A percentile compares a stretch with the other conserved stretches of the same genome.
These are phyloP conservation scores for Pachycephala philippinensis DNA, from an alignment of 2,113 vertebrate species.

Conservation along the genomic window DNA sequence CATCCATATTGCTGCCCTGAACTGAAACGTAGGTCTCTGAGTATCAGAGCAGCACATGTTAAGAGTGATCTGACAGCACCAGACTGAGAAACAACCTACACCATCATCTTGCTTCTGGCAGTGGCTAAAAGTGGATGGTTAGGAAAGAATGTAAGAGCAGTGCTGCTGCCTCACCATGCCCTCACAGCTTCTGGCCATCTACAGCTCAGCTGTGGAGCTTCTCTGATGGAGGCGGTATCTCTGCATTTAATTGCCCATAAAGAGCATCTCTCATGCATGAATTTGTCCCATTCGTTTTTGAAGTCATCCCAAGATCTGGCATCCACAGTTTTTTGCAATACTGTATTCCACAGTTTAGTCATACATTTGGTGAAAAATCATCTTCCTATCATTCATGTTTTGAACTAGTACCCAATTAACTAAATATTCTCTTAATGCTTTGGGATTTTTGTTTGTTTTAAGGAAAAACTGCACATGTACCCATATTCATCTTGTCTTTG, in stretches of 20 bases:
- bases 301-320: background rate
- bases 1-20: background rate
- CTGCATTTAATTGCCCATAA: background rate
- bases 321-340: background rate
- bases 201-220: background rate
- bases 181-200: background rate
- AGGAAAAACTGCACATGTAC: background rate
- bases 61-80: background rate
- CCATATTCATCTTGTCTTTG: background rate
- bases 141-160: background rate
- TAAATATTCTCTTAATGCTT: background rate
- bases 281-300: background rate
- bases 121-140: background rate
- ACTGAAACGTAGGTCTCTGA: background rate
- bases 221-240: background rate
- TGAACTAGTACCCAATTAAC: background rate
- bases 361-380: background rate
- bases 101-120: background rate
- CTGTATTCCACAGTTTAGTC: background rate
- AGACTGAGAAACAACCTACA: background rate
- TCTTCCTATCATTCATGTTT: background rate
- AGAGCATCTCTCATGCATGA: background rate
- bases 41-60: background rate
- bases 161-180: background rate
- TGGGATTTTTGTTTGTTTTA: background rate